These are phyloP conservation scores for Pelobates cultripes DNA, from an alignment of 2,797 vertebrate genomes.

Conservation along the genomic window DNA sequence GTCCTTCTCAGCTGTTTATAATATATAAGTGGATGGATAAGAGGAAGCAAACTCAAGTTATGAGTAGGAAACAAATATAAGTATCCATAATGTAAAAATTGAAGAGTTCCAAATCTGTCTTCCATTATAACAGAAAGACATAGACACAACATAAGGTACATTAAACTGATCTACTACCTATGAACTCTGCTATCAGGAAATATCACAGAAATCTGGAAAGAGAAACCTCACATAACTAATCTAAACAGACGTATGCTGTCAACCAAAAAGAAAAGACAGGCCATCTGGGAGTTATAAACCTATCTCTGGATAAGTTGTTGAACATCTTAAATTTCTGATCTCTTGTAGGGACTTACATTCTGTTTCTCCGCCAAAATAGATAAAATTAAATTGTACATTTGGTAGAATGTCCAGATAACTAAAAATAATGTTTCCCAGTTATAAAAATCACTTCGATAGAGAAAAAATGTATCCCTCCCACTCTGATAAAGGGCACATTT, in stretches of 20 bases:
- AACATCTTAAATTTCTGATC: constrained; percentile 9
- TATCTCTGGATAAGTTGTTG: neutral
- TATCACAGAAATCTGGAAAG: constrained; percentile 2
- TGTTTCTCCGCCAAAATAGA: neutral
- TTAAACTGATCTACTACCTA: constrained; percentile 12
- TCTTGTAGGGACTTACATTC: neutral
- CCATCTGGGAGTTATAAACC: constrained; percentile 10
- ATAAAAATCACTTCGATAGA: neutral
- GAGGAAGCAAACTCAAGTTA: no score
- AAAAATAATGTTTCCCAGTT: neutral
- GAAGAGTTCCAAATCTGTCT: neutral
- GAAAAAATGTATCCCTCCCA: neutral
- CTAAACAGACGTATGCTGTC: constrained; percentile 1
- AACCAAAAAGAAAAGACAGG: constrained; percentile 9
- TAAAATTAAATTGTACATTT: neutral
- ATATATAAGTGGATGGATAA: no score
- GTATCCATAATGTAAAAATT: neutral
- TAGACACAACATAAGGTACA: constrained; percentile 5
- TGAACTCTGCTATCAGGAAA: constrained; percentile 6
- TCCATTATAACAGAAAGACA: neutral
- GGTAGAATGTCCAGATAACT: neutral
- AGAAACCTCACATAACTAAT: constrained; percentile 14
- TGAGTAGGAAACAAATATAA: no score
- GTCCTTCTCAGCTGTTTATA: no score
- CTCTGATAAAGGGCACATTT: neutral